Evolutionary conservation across 2,113 vertebrate genomes (phyloP).

Genomic region (Puntigrus tetrazona): DNA sequence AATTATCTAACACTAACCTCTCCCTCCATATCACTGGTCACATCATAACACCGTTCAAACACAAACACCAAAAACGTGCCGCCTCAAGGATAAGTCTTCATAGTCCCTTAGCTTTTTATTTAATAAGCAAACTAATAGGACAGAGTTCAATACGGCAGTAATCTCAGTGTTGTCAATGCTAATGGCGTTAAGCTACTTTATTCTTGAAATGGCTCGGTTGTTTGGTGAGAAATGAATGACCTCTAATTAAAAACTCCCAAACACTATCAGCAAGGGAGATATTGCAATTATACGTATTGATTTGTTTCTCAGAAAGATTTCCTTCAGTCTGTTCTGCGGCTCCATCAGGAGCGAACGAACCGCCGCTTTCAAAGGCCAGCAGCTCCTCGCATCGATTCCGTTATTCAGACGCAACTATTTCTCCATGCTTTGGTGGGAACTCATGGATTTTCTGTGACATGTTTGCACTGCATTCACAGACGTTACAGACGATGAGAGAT

Average conservation of each 20-base stretch:
- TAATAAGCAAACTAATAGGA: too few relatives aligned
- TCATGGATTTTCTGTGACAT: background rate
- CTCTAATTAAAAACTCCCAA: slow-evolving; percentile 9
- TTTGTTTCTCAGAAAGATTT: slow-evolving; percentile 29
- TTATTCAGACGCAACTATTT: slow-evolving; percentile 5
- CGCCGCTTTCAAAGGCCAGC: background rate
- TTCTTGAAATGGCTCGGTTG: background rate
- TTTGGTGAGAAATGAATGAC: background rate
- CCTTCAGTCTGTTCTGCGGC: background rate
- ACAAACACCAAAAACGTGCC: too few relatives aligned
- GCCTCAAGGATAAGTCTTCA: background rate
- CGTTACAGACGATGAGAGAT: background rate
- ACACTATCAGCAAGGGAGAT: background rate
- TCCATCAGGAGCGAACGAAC: background rate
- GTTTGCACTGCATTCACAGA: background rate
- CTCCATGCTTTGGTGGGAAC: background rate
- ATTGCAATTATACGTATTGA: slow-evolving; percentile 23
- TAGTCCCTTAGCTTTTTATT: background rate
- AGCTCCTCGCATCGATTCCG: background rate
- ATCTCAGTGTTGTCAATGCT: background rate
- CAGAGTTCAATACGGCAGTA: too few relatives aligned
- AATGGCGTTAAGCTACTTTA: background rate
- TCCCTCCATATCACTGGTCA: too few relatives aligned
- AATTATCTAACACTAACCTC: too few relatives aligned
- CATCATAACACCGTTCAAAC: too few relatives aligned